These are phyloP conservation scores for Resseliella maxima DNA, from an alignment of 2,888 invertebrate genomes.

Conservation along the genomic window DNA sequence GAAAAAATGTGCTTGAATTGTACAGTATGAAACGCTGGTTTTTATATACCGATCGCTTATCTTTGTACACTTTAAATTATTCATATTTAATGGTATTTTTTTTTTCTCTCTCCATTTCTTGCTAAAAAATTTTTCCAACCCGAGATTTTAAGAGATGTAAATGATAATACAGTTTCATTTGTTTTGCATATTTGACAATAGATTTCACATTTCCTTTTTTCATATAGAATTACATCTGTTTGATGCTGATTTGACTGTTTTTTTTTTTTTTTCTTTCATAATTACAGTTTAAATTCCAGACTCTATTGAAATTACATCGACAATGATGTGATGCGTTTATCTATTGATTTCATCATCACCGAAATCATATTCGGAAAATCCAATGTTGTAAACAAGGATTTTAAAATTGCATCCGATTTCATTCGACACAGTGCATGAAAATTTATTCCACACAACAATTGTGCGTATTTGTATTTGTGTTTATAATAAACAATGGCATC, in stretches of 20 bases:
- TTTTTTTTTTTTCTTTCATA: too few relatives aligned
- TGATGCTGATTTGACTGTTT: too few relatives aligned
- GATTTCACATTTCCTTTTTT: background rate
- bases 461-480: background rate
- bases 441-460: background rate
- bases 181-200: background rate
- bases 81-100: background rate
- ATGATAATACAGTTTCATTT: constrained; percentile 27
- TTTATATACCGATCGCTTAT: background rate
- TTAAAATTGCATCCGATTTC: constrained; percentile 10
- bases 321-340: too few relatives aligned
- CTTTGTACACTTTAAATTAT: constrained; percentile 27
- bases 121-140: background rate
- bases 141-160: background rate
- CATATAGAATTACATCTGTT: too few relatives aligned
- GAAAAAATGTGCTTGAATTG: background rate
- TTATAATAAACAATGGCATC: background rate
- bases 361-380: too few relatives aligned
- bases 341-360: too few relatives aligned
- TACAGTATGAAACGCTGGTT: background rate
- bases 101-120: background rate
- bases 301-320: too few relatives aligned
- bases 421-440: background rate
- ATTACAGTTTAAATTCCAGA: too few relatives aligned
- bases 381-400: too few relatives aligned